Percentiles rank a stretch among this genome's conserved stretches.
phyloP scores from a whole-genome alignment of 1,140 invertebrate species.

The Scaptomyza montana region DNA sequence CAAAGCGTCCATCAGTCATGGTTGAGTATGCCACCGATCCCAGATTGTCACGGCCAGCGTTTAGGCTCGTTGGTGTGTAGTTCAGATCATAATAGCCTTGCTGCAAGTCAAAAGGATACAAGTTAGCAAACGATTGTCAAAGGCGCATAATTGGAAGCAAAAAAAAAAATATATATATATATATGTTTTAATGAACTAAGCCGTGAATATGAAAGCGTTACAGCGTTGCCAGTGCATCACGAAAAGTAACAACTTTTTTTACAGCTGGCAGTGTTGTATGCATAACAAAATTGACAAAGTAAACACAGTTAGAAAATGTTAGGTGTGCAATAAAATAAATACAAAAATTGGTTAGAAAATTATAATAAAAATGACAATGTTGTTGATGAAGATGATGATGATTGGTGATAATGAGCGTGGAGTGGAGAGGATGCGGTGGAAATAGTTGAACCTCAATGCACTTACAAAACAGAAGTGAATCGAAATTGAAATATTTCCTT shows the following conservation, averaged over 20 bases:
- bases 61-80: conserved; percentile 87
- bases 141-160: background rate
- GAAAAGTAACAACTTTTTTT: conserved; percentile 12
- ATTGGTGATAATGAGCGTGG: conserved; percentile 40
- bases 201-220: conserved; percentile 23
- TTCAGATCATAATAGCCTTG: conserved; percentile 87
- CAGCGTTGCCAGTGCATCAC: conserved; percentile 37
- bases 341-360: conserved; percentile 3
- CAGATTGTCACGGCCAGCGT: conserved; percentile 87
- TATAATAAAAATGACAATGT: conserved; percentile 11
- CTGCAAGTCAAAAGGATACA: conserved; percentile 49
- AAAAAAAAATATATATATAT: background rate
- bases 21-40: conserved; percentile 90
- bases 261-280: conserved; percentile 22
- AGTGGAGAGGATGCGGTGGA: conserved; percentile 50
- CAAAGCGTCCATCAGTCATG: conserved; percentile 90
- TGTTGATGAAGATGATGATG: conserved; percentile 22
- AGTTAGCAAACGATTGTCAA: conserved; percentile 14
- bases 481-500: conserved; percentile 49
- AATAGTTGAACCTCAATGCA: conserved; percentile 38
- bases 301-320: conserved; percentile 5
- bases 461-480: background rate
- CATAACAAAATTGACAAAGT: background rate
- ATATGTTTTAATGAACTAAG: conserved; percentile 7
- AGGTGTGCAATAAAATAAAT: conserved; percentile 4